phyloP scores from a whole-genome alignment of 1,140 invertebrate species.

The Drosophila insularis region DNA sequence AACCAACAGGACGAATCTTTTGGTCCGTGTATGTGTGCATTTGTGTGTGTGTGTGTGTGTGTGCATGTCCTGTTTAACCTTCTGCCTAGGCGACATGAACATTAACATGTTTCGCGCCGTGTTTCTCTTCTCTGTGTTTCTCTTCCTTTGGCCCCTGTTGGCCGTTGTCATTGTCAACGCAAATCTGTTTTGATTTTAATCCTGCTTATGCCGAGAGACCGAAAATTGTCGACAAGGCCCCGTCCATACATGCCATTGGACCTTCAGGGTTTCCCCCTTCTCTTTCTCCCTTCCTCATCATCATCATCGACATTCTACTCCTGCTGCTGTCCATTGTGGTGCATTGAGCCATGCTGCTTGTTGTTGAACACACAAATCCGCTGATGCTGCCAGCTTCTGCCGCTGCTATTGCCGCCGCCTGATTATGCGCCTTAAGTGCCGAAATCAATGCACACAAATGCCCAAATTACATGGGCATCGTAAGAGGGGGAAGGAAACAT shows the following conservation, averaged over 20 bases:
- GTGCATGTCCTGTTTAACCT: conserved; percentile 38
- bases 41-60: conserved; percentile 5
- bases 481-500: not conserved
- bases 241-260: conserved; percentile 39
- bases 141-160: conserved; percentile 2
- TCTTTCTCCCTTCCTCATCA: not conserved
- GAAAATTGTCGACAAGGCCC: conserved; percentile 23
- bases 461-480: conserved; percentile 71
- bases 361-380: conserved; percentile 41
- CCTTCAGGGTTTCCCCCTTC: conserved; percentile 19
- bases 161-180: conserved; percentile 58
- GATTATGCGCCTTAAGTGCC: conserved; percentile 81
- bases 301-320: not conserved
- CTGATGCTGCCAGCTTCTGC: conserved; percentile 36
- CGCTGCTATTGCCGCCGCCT: conserved; percentile 24
- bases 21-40: not conserved
- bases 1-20: conserved; percentile 37
- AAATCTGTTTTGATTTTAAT: conserved; percentile 76
- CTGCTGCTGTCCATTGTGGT: conserved; percentile 6
- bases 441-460: conserved; percentile 82
- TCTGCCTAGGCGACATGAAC: conserved; percentile 28
- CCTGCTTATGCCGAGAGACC: conserved; percentile 61
- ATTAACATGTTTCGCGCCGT: conserved; percentile 45
- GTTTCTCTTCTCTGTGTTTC: conserved; percentile 16
- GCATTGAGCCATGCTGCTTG: conserved; percentile 4